These are phyloP conservation scores for Eupithecia subfuscata DNA, from an alignment of 2,888 invertebrate genomes.

Conservation along the genomic window DNA sequence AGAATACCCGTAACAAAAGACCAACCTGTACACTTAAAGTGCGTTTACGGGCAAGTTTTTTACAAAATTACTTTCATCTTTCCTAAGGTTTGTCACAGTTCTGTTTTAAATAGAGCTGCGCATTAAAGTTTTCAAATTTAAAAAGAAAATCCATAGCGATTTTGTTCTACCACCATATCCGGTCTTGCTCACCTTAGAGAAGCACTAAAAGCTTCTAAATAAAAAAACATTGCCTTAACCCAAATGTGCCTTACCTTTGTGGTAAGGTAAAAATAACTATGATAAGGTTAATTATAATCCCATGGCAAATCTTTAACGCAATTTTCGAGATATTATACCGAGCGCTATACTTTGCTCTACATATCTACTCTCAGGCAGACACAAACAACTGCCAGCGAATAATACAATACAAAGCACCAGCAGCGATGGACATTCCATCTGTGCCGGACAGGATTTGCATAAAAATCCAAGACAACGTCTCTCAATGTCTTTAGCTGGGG, in stretches of 20 bases:
- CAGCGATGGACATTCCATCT: constrained; percentile 80
- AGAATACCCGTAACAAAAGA: no score
- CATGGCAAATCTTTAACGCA: not conserved
- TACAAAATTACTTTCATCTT: no score
- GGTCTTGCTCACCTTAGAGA: no score
- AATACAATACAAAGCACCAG: constrained; percentile 15
- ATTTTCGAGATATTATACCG: not conserved
- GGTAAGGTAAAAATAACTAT: no score
- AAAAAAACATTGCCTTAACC: no score
- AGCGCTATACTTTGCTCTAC: not conserved
- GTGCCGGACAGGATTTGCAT: constrained; percentile 75
- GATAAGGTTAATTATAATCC: not conserved
- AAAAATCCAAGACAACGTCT: constrained; percentile 61
- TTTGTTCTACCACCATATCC: no score
- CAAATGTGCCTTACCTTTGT: no score
- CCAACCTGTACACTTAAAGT: no score
- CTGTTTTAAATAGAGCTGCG: not conserved
- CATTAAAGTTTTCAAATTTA: no score
- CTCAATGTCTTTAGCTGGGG: constrained; percentile 13
- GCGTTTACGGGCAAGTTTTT: no score
- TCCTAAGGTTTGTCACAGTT: not conserved
- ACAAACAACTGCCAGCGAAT: constrained; percentile 13
- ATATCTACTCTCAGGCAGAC: constrained; percentile 16
- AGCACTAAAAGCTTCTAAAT: no score
- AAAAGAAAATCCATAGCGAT: no score